Conservation (phyloP, 2,888 invertebrate genomes). For the Drosophila phalerata region DNA sequence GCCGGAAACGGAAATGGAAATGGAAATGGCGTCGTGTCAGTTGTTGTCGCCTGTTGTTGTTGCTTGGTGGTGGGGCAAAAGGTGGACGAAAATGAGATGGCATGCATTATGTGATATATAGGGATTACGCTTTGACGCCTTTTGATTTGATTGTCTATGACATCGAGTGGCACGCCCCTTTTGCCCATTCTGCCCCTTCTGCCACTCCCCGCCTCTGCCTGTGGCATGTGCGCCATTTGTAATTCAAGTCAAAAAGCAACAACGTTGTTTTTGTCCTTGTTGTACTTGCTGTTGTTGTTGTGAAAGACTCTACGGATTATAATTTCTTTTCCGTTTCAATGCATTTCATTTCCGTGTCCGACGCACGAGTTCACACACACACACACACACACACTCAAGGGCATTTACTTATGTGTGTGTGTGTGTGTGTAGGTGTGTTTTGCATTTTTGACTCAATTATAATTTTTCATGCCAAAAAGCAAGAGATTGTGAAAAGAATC, state of each 20-base stretch:
- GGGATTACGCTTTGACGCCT: constrained; percentile 77
- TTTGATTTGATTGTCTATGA: constrained; percentile 80
- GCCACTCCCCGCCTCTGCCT: background rate
- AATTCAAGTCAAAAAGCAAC: constrained; percentile 74
- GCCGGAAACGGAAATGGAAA: constrained; percentile 17
- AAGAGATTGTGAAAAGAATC: background rate
- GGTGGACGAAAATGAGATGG: constrained; percentile 48
- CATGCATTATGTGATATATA: constrained; percentile 53
- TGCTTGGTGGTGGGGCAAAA: background rate
- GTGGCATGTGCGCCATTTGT: constrained; percentile 67
- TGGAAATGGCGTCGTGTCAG: constrained; percentile 38
- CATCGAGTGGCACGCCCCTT: constrained; percentile 49
- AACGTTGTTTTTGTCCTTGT: constrained; percentile 29
- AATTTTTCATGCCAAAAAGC: constrained; percentile 64
- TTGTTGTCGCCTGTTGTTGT: background rate
- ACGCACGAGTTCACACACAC: constrained; percentile 48
- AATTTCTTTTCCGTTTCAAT: constrained; percentile 82
- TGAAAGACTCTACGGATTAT: constrained; percentile 64
- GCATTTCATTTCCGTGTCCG: constrained; percentile 73
- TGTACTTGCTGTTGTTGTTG: constrained; percentile 18
- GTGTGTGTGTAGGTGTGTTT: constrained; percentile 42
- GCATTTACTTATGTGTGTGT: constrained; percentile 10
- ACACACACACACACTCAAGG: constrained; percentile 8
- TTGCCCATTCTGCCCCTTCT: background rate
- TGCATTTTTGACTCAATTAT: constrained; percentile 76